Percentiles rank a stretch among this genome's conserved stretches.
Conservation (phyloP, 2,797 vertebrate species). For the Danionella dracula region DNA sequence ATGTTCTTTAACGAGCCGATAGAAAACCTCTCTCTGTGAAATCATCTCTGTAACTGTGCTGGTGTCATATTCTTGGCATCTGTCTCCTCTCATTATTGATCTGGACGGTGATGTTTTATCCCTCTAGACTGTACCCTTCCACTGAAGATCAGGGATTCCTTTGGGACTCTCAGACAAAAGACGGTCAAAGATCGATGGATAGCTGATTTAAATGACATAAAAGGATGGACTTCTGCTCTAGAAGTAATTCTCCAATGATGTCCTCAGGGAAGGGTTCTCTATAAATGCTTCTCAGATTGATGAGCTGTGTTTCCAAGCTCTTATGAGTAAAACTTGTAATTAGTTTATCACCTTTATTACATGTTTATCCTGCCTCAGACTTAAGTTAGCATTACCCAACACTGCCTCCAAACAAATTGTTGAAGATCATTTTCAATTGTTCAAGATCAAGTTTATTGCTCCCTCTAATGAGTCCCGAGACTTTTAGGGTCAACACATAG, state of each 20-base stretch:
- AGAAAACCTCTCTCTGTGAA: constrained; percentile 55
- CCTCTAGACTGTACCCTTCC: constrained; percentile 22
- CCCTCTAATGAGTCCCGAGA: constrained; percentile 49
- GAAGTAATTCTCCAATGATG: constrained; percentile 46
- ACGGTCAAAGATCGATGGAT: not conserved
- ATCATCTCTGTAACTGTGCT: constrained; percentile 62
- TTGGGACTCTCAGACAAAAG: not conserved
- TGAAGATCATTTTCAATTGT: too few relatives aligned
- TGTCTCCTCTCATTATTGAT: constrained; percentile 64
- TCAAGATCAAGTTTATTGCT: constrained; percentile 64
- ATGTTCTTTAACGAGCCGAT: not conserved
- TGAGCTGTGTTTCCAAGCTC: constrained; percentile 55
- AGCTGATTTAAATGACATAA: too few relatives aligned
- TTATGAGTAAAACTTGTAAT: constrained; percentile 65
- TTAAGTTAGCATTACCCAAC: constrained; percentile 60
- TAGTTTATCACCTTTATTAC: constrained; percentile 56
- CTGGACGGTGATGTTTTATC: constrained; percentile 46
- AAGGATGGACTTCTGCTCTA: too few relatives aligned
- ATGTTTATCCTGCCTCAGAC: constrained; percentile 63
- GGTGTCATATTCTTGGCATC: constrained; percentile 67
- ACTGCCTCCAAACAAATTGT: constrained; percentile 56
- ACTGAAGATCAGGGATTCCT: not conserved
- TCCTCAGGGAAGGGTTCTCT: constrained; percentile 54
- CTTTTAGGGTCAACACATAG: too few relatives aligned
- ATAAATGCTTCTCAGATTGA: constrained; percentile 60